These are phyloP conservation scores for Fregata magnificens DNA, from an alignment of 2,113 vertebrate species.

Conservation along the genomic window DNA sequence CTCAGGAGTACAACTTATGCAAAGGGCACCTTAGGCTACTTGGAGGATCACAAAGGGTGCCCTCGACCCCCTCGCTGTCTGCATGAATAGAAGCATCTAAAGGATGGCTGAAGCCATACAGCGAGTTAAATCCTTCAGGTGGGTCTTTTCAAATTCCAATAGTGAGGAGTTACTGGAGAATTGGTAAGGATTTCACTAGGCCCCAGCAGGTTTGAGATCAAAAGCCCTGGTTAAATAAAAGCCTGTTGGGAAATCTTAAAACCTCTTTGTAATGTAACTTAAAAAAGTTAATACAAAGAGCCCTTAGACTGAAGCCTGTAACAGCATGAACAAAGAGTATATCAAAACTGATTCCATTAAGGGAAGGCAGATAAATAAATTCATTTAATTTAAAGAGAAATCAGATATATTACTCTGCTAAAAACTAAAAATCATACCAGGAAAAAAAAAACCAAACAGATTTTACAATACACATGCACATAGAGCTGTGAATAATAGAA, in stretches of 20 bases:
- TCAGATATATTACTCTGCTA: constrained; percentile 59
- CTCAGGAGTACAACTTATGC: constrained; percentile 77
- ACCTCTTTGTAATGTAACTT: constrained; percentile 87
- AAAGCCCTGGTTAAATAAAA: constrained; percentile 83
- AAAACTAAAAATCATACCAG: constrained; percentile 22
- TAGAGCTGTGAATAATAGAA: neutral
- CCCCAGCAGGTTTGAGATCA: constrained; percentile 85
- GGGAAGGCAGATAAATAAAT: constrained; percentile 72
- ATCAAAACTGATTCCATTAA: constrained; percentile 83
- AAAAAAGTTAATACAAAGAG: constrained; percentile 85
- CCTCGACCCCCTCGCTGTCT: constrained; percentile 66
- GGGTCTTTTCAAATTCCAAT: constrained; percentile 86
- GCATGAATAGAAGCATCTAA: constrained; percentile 75
- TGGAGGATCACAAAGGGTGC: constrained; percentile 76
- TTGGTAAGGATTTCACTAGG: constrained; percentile 82
- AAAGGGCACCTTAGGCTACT: constrained; percentile 83
- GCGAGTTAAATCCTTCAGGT: constrained; percentile 85
- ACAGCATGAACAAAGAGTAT: constrained; percentile 79
- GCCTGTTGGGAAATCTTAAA: constrained; percentile 85
- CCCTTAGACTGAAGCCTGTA: constrained; percentile 76
- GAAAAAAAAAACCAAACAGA: neutral
- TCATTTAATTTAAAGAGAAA: constrained; percentile 78
- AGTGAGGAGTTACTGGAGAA: constrained; percentile 80
- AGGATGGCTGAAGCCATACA: constrained; percentile 74
- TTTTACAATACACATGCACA: neutral